Conservation (phyloP, 2,888 invertebrate species). For the Corbicula japonica region DNA sequence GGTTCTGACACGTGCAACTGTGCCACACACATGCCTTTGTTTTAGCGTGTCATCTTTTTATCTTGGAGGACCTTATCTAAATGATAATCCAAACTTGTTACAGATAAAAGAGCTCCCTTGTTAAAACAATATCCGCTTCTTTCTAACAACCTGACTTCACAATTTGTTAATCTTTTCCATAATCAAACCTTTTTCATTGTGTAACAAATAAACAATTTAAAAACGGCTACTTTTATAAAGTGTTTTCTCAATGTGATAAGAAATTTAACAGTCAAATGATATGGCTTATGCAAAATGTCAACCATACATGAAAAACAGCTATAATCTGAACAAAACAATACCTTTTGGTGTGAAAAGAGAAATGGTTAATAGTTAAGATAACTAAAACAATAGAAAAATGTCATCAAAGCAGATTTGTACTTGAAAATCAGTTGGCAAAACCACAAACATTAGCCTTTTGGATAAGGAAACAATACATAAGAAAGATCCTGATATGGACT, state of each 20-base stretch:
- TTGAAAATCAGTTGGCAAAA: too few species aligned
- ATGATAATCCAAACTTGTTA: constrained; percentile 28
- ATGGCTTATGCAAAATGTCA: constrained; percentile 63
- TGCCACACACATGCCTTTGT: constrained; percentile 52
- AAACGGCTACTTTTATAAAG: constrained; percentile 38
- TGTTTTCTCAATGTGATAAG: constrained; percentile 11
- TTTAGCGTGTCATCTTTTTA: constrained; percentile 41
- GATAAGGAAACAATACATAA: too few species aligned
- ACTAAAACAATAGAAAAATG: too few species aligned
- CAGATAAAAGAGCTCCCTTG: constrained; percentile 30
- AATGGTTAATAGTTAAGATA: too few species aligned
- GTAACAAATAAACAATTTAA: constrained; percentile 23
- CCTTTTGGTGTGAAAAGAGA: too few species aligned
- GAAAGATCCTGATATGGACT: too few species aligned
- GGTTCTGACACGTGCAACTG: constrained; percentile 42
- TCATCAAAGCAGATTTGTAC: too few species aligned
- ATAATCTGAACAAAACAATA: neutral
- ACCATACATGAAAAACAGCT: constrained; percentile 8
- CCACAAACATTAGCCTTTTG: too few species aligned
- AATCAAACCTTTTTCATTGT: constrained; percentile 17
- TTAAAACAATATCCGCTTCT: constrained; percentile 29
- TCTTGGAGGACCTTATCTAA: constrained; percentile 23
- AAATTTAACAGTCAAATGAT: constrained; percentile 28
- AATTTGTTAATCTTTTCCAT: constrained; percentile 15
- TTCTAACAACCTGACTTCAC: neutral